Base-by-base conservation (phyloP, 2,797 vertebrate species). In the Sciurus carolinensis region DNA sequence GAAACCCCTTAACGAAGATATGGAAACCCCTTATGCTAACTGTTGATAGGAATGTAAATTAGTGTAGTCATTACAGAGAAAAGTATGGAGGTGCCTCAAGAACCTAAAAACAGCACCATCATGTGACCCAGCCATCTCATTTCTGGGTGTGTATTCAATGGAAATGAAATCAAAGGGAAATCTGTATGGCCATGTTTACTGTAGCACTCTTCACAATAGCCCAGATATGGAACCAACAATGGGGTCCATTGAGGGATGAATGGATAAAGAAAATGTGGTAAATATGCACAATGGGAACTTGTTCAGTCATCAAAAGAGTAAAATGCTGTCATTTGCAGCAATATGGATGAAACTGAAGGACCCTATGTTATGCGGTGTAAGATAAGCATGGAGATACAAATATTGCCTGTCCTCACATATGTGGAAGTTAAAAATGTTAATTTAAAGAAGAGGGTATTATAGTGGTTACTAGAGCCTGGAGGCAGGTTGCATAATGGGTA, bases 21-120 rank as follows among this genome's bases (percentile, higher is more conserved):
- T 4, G 12, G 18, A 28, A 24, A 39, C 7, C 44, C 4, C 33
- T 59, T 11, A 24, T 0, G 1, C 13, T 14, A 14, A 18, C 26
- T n/a, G 3, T 28, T 3, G 39, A 9, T 36, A 54, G 42, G 33
- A 13, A 52, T 15, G 20, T 1, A 17, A 42, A 54, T 50, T 39
- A 59, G 24, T 17, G 12, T 1, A 39, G 24, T 28, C 33, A 7
- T 57, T 28, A 17, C 42, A 30, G 88, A 59, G 66, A 44, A 10
- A 8, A 71, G 50, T 17, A 24, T 28, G 11, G 33, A 59, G 18
- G 52, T 50, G 14, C 28, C 18, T 62, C 20, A 81, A 47, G 73
- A 26, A 64, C 24, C 3, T 24, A 52, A 42, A 54, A 52, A 8
- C 9, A 36, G 11, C n/a, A 12, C 26, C 17, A 1, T 28, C 57